phyloP scores from a whole-genome alignment of 2,888 invertebrate species.

The Alentia gelatinosa region DNA sequence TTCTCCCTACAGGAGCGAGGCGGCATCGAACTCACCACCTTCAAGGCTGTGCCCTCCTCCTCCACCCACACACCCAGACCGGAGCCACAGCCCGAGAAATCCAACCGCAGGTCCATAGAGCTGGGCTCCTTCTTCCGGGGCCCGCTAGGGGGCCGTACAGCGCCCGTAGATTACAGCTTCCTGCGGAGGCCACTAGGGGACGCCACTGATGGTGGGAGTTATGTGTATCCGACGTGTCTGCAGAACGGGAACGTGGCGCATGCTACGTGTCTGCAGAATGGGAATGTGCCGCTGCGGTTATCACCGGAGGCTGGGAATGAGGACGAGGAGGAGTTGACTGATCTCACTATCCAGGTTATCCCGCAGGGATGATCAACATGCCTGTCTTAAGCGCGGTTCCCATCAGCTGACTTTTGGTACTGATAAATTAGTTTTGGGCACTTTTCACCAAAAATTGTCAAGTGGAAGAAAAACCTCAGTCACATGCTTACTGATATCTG shows the following conservation, averaged over 20 bases:
- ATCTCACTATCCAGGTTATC: conserved; percentile 2
- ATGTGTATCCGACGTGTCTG: background rate
- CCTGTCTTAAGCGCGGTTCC: no score
- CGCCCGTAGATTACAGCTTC: background rate
- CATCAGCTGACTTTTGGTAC: no score
- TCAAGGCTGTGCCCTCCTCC: background rate
- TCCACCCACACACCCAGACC: no score
- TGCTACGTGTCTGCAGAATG: background rate
- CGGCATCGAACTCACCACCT: conserved; percentile 39
- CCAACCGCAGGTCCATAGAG: background rate
- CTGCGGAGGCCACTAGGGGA: background rate
- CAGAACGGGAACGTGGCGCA: background rate
- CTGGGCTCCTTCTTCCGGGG: conserved; percentile 11
- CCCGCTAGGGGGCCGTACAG: background rate
- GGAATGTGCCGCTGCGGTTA: background rate
- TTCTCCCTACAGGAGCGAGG: conserved; percentile 23
- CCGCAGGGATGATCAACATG: conserved; percentile 26
- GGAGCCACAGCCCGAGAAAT: background rate
- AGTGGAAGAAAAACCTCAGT: no score
- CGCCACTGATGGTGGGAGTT: background rate
- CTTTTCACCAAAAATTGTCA: no score
- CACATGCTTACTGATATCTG: no score
- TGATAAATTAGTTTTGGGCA: no score
- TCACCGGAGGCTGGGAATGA: background rate
- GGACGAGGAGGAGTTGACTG: conserved; percentile 2